Base-by-base conservation (phyloP, 2,113 vertebrate genomes). In the Hippocampus guttulatus region DNA sequence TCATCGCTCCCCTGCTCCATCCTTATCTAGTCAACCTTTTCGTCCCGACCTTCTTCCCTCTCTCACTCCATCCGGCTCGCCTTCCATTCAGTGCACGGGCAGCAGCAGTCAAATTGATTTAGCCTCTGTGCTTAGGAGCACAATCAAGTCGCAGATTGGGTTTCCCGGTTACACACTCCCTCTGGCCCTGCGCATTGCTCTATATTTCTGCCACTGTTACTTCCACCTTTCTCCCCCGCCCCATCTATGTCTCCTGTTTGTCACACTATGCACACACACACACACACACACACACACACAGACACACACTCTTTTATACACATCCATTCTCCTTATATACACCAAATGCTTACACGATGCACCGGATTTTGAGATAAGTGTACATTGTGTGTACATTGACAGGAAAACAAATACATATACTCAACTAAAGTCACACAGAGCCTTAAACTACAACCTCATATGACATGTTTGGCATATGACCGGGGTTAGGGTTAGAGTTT, bases 31-130 rank as follows among this genome's bases (percentile, higher is more conserved):
- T 70, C 77, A 69, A 64, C 70, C 75, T 74, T 60, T 70, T 82
- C 76, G 79, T 73, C 74, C 69, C 49, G 41, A 70, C 72, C 75
- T 75, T 76, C 81, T 78, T 64, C 55, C 73, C 74, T 73, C 75
- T 75, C 81, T 78, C 64, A 30, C 74, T 86, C 82, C 72, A 79
- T 88, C 87, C 80, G 81, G 73, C 67, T 73, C 70, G 74, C 78
- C 76, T 81, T 70, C 78, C 82, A 84, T 85, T 88, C 85, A 77
- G 68, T 79, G 83, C 82, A 81, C 79, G 78, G 81, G 83, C 87
- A 86, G 79, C 68, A 73, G 79, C 79, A 85, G 85, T 88, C 85
- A 89, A 87, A 91, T 90, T 91, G 89, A 92, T 89, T 91, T 88
- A 81, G 80, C 78, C 40, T 75, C 87, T 84, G 79, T 84, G 87